phyloP scores from a whole-genome alignment of 2,888 invertebrate species.

The Synanthedon andrenaeformis region DNA sequence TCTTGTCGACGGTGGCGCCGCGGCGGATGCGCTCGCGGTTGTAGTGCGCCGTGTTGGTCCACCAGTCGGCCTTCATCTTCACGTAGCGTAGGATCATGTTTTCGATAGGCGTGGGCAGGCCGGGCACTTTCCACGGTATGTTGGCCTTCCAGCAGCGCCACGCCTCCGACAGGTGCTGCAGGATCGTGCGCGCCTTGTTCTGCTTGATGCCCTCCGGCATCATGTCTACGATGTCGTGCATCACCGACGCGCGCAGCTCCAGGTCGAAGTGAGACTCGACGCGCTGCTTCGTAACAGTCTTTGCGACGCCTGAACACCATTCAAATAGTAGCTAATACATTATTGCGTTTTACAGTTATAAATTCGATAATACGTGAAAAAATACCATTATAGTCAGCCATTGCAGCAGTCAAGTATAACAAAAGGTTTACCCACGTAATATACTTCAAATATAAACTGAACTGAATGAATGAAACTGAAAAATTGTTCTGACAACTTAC shows the following conservation, averaged over 20 bases:
- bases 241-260: slow-evolving; percentile 95
- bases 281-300: slow-evolving; percentile 99
- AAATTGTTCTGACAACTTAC: slow-evolving; percentile 15
- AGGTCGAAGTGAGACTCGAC: slow-evolving; percentile 99
- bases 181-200: slow-evolving; percentile 98
- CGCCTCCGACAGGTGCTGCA: slow-evolving; percentile 98
- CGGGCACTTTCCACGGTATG: slow-evolving; percentile 99
- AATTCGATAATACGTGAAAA: too few relatives aligned
- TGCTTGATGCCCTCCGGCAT: slow-evolving; percentile 99
- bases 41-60: slow-evolving; percentile 99
- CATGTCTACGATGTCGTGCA: slow-evolving; percentile 99
- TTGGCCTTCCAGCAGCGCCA: slow-evolving; percentile 99
- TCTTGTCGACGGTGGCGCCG: slow-evolving; percentile 99
- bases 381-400: too few relatives aligned
- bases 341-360: neutral
- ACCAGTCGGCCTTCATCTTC: slow-evolving; percentile 99
- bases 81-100: slow-evolving; percentile 99
- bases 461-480: too few relatives aligned
- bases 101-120: slow-evolving; percentile 98
- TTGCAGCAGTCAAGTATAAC: too few relatives aligned
- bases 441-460: too few relatives aligned
- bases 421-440: too few relatives aligned
- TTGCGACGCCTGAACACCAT: slow-evolving; percentile 83
- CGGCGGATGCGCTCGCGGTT: slow-evolving; percentile 98
- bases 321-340: neutral